These are phyloP conservation scores for Pollimyrus isidori DNA, from an alignment of 2,113 vertebrate genomes.

Conservation along the genomic window DNA sequence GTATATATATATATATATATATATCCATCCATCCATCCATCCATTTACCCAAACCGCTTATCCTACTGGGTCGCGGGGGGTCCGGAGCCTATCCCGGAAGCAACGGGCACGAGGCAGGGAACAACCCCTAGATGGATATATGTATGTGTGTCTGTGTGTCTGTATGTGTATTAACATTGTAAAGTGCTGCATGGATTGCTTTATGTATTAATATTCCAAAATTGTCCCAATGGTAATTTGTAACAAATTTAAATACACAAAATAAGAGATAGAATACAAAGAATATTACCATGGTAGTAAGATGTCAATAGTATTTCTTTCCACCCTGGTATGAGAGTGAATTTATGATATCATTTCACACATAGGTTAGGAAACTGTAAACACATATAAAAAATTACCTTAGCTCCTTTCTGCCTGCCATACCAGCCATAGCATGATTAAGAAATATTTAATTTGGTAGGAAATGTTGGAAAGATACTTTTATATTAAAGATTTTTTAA, in stretches of 20 bases:
- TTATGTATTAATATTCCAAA: not conserved
- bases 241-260: not conserved
- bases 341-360: not conserved
- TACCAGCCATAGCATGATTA: not conserved
- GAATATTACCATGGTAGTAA: not conserved
- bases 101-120: too few relatives aligned
- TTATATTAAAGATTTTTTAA: not conserved
- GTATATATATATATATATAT: too few relatives aligned
- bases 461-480: not conserved
- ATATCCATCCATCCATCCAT: too few relatives aligned
- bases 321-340: not conserved
- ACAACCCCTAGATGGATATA: too few relatives aligned
- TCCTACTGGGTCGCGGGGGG: too few relatives aligned
- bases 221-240: not conserved
- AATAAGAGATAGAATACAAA: not conserved
- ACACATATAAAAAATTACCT: not conserved
- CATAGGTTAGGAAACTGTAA: not conserved
- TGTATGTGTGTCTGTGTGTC: not conserved
- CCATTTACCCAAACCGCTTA: too few relatives aligned
- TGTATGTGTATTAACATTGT: not conserved
- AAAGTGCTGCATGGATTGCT: not conserved
- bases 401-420: not conserved
- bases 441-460: not conserved
- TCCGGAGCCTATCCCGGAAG: too few relatives aligned
- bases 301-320: not conserved